Evolutionary conservation across 2,113 vertebrate species (phyloP).

Genomic region (Hystrix cristata): DNA sequence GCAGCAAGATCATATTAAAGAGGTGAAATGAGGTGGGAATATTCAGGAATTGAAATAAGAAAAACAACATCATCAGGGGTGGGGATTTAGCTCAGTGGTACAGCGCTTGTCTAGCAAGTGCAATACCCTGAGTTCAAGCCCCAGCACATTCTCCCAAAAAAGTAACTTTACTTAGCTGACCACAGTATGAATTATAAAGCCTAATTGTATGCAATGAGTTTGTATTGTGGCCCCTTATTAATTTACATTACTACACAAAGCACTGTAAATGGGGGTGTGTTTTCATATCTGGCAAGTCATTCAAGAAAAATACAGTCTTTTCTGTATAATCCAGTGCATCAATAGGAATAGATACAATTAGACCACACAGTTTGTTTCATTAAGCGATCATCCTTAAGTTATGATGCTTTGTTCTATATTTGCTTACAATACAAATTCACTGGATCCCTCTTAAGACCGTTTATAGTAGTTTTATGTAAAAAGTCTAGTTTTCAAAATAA

Average conservation of each 20-base stretch:
- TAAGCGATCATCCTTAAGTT: slow-evolving; percentile 60
- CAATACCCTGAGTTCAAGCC: no score
- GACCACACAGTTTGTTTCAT: slow-evolving; percentile 7
- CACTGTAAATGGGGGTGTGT: neutral
- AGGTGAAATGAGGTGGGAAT: neutral
- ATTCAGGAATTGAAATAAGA: neutral
- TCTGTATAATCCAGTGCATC: slow-evolving; percentile 11
- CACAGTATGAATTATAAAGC: neutral
- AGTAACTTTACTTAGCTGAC: slow-evolving; percentile 9
- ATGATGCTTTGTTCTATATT: slow-evolving; percentile 30
- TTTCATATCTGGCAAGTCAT: slow-evolving; percentile 66
- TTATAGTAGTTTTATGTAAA: slow-evolving; percentile 45
- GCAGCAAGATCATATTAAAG: neutral
- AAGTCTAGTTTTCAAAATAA: slow-evolving; percentile 56
- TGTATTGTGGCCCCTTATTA: slow-evolving; percentile 7
- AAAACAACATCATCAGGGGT: neutral
- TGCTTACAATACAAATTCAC: slow-evolving; percentile 33
- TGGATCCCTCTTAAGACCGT: neutral
- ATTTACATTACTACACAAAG: slow-evolving; percentile 29
- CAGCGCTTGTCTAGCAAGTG: no score
- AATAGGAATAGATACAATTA: slow-evolving; percentile 65
- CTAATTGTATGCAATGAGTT: neutral
- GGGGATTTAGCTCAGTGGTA: no score
- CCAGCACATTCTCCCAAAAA: neutral
- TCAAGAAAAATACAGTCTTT: slow-evolving; percentile 66